Conservation (phyloP, 2,888 invertebrate genomes). For the Diogma glabrata region DNA sequence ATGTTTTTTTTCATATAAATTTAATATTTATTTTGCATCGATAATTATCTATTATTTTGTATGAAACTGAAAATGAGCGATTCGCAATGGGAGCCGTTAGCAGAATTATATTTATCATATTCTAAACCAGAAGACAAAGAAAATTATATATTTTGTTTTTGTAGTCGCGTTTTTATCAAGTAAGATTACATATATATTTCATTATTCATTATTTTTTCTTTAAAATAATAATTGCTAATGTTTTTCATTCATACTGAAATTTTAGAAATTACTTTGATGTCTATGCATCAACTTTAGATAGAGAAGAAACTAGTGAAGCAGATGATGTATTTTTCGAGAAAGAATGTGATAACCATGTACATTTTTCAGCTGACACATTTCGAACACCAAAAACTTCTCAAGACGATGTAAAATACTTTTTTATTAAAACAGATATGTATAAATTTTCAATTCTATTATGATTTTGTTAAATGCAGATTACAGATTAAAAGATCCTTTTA, state of each 20-base stretch:
- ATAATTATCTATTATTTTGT: too few species aligned
- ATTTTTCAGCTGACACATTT: conserved; percentile 8
- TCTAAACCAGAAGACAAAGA: conserved; percentile 9
- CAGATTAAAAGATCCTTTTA: too few species aligned
- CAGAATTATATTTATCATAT: conserved; percentile 17
- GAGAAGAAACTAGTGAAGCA: conserved; percentile 17
- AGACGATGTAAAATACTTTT: conserved; percentile 6
- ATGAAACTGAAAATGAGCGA: conserved; percentile 15
- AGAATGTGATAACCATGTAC: conserved; percentile 12
- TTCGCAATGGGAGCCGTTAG: conserved; percentile 17
- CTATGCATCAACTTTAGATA: conserved; percentile 13
- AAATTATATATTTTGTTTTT: conserved; percentile 16
- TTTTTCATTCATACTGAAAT: conserved; percentile 1
- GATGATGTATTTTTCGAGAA: conserved; percentile 17
- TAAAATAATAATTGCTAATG: background rate
- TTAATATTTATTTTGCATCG: too few species aligned
- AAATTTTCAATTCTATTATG: too few species aligned
- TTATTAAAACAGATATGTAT: too few species aligned
- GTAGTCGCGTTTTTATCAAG: conserved; percentile 17
- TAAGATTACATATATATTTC: conserved; percentile 11
- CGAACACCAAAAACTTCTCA: conserved; percentile 9
- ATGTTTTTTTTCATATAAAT: too few species aligned
- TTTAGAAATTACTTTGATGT: conserved; percentile 14
- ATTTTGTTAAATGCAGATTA: too few species aligned
- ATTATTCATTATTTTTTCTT: background rate